These are phyloP conservation scores for Coremacera marginata DNA, from an alignment of 2,888 invertebrate species.

Conservation along the genomic window DNA sequence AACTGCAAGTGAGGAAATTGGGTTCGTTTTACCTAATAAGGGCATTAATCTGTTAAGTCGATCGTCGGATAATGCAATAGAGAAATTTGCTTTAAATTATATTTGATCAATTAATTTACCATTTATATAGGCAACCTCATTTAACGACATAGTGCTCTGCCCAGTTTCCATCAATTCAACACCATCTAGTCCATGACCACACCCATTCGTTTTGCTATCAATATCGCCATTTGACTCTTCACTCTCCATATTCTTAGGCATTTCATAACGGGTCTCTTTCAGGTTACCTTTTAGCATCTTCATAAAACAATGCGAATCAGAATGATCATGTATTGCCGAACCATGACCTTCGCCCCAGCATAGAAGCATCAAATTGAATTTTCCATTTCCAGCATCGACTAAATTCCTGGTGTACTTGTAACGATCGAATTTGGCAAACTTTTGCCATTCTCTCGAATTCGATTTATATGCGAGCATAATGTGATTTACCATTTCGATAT, in stretches of 20 bases:
- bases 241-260: constrained; percentile 45
- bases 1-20: no score
- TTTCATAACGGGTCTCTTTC: constrained; percentile 78
- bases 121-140: constrained; percentile 95
- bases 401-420: constrained; percentile 94
- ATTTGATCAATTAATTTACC: constrained; percentile 72
- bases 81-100: no score
- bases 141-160: constrained; percentile 75
- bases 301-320: constrained; percentile 97
- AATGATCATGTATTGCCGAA: constrained; percentile 96
- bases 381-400: constrained; percentile 95
- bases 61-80: no score
- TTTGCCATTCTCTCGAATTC: constrained; percentile 91
- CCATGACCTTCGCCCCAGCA: constrained; percentile 98
- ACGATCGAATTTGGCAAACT: constrained; percentile 94
- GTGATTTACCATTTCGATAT: constrained; percentile 90
- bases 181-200: constrained; percentile 59
- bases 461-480: constrained; percentile 85
- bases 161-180: constrained; percentile 77
- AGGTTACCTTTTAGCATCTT: constrained; percentile 89
- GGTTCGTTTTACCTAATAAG: no score
- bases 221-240: not conserved
- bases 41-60: no score
- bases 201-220: constrained; percentile 28
- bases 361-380: constrained; percentile 96